Evolutionary conservation across 2,888 invertebrate species (phyloP).

Genomic region (Uropetala carovei): DNA sequence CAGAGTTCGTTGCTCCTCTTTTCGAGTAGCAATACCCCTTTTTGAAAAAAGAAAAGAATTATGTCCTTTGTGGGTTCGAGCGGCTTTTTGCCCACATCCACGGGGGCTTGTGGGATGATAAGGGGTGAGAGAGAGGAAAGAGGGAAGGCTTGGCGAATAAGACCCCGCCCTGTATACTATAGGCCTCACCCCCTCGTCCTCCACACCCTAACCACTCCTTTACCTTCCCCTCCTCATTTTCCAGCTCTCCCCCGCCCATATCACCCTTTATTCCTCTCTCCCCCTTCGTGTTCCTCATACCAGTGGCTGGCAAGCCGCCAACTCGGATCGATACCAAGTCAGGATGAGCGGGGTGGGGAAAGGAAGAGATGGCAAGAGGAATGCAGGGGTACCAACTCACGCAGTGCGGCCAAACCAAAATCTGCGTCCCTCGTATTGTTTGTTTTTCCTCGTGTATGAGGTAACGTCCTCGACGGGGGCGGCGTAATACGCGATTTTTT

Average conservation of each 20-base stretch:
- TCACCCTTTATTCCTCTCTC: background rate
- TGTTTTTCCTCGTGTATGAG: slow-evolving; percentile 44
- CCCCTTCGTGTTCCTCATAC: background rate
- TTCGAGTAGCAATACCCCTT: slow-evolving; percentile 48
- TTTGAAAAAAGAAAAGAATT: slow-evolving; percentile 44
- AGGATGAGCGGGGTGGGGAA: slow-evolving; percentile 37
- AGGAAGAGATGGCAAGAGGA: slow-evolving; percentile 28
- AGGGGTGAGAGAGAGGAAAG: background rate
- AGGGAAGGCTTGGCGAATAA: background rate
- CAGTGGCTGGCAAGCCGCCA: slow-evolving; percentile 63
- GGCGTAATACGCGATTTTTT: slow-evolving; percentile 21
- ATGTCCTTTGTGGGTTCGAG: slow-evolving; percentile 60
- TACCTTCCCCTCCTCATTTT: background rate
- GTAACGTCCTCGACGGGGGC: slow-evolving; percentile 39
- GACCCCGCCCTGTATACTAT: slow-evolving; percentile 54
- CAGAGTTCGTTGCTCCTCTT: slow-evolving; percentile 60
- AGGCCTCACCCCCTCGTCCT: background rate
- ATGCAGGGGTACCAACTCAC: slow-evolving; percentile 61
- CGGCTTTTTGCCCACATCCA: slow-evolving; percentile 52
- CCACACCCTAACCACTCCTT: background rate
- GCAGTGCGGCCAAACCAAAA: slow-evolving; percentile 57
- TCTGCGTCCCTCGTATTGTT: slow-evolving; percentile 55
- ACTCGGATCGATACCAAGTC: slow-evolving; percentile 56
- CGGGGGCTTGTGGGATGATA: slow-evolving; percentile 39
- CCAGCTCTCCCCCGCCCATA: background rate